These are phyloP conservation scores for Pipistrellus pygmaeus DNA, from an alignment of 2,797 vertebrate genomes.

Conservation along the genomic window DNA sequence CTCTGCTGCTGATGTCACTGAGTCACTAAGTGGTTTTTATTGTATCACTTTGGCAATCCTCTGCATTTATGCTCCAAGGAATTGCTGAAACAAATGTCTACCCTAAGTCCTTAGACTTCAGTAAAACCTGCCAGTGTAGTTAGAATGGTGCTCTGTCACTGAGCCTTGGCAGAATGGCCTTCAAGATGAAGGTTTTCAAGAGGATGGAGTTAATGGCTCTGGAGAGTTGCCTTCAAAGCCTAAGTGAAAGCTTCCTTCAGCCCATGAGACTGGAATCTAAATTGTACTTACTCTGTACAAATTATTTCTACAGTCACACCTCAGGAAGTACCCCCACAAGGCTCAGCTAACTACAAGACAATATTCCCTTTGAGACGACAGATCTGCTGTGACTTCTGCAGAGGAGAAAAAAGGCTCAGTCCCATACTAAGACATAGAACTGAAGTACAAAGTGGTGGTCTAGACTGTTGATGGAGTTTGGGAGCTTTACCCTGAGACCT, in stretches of 20 bases:
- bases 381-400: not conserved
- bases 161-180: not conserved
- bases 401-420: not conserved
- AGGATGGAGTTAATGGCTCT: not conserved
- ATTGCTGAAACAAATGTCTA: not conserved
- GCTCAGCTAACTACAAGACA: not conserved
- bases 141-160: not conserved
- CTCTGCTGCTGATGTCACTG: not conserved
- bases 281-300: not conserved
- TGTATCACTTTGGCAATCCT: not conserved
- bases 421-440: not conserved
- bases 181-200: not conserved
- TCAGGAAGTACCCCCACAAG: not conserved
- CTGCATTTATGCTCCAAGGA: not conserved
- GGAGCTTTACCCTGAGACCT: not conserved
- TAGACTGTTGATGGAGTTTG: fast-evolving
- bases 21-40: not conserved
- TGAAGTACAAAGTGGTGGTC: not conserved
- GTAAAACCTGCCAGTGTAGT: not conserved
- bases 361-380: not conserved
- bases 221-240: not conserved
- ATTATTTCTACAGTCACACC: too few species aligned
- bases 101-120: not conserved
- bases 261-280: not conserved
- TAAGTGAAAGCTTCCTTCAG: not conserved